A percentile compares a stretch with the other conserved stretches of the same genome.
These are phyloP conservation scores for Micropterix aruncella DNA, from an alignment of 2,888 invertebrate species.

Conservation along the genomic window DNA sequence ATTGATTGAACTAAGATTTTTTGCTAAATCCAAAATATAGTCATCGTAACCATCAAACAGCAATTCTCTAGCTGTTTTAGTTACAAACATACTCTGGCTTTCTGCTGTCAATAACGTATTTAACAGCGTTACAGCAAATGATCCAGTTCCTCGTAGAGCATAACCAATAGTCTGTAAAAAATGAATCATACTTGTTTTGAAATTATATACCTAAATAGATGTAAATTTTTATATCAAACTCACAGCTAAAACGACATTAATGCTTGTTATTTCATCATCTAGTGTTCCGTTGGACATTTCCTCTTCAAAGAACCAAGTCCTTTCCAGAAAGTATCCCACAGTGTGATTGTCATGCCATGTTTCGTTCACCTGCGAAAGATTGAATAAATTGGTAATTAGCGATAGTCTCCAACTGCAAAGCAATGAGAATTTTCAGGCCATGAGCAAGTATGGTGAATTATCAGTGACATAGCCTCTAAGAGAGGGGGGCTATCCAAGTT, in stretches of 20 bases:
- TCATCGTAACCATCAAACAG: slow-evolving; percentile 77
- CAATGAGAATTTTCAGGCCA: too few species aligned
- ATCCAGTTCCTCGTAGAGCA: slow-evolving; percentile 31
- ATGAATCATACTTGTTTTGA: slow-evolving; percentile 5
- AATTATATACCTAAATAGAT: slow-evolving; percentile 4
- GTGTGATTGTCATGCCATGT: slow-evolving; percentile 58
- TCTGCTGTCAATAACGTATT: slow-evolving; percentile 39
- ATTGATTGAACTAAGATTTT: slow-evolving; percentile 35
- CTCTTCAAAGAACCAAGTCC: slow-evolving; percentile 59
- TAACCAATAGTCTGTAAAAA: slow-evolving; percentile 48
- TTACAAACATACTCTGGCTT: slow-evolving; percentile 39
- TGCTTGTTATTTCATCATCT: slow-evolving; percentile 49
- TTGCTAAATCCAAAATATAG: slow-evolving; percentile 42
- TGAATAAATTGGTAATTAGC: too few species aligned
- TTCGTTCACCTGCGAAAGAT: slow-evolving; percentile 45
- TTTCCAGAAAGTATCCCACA: slow-evolving; percentile 59
- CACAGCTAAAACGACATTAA: slow-evolving; percentile 69
- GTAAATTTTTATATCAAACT: slow-evolving; percentile 20
- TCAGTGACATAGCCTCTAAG: too few species aligned
- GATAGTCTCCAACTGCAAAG: too few species aligned
- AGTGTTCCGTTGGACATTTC: slow-evolving; percentile 56
- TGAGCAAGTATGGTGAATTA: too few species aligned
- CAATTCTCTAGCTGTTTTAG: slow-evolving; percentile 50
- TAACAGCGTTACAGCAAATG: slow-evolving; percentile 19
- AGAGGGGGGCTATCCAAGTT: too few species aligned